Conservation (phyloP, 1,140 invertebrate species). For the Riptortus pedestris region DNA sequence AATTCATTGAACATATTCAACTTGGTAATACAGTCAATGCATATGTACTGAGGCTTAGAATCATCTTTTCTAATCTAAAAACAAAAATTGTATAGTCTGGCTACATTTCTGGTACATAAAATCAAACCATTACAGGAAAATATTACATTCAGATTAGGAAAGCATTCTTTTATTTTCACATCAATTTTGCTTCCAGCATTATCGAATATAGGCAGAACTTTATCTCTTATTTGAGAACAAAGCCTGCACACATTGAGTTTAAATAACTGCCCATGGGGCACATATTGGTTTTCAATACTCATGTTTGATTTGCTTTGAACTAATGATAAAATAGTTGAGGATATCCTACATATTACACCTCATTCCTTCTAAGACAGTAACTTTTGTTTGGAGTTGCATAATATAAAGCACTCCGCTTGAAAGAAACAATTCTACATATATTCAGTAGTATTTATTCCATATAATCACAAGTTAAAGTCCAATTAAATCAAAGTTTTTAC, state of each 20-base stretch:
- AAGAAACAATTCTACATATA: no score
- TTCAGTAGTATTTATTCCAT: no score
- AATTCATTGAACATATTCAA: slow-evolving; percentile 31
- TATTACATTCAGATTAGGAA: slow-evolving; percentile 17
- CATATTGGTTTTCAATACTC: background rate
- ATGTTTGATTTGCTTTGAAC: background rate
- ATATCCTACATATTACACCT: no score
- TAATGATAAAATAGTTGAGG: no score
- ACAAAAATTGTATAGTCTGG: background rate
- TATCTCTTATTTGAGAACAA: slow-evolving; percentile 17
- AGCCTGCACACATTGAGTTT: slow-evolving; percentile 20
- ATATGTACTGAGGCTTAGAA: slow-evolving; percentile 32
- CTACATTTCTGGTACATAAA: background rate
- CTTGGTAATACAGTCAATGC: slow-evolving; percentile 31
- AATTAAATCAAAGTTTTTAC: no score
- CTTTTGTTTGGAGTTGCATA: no score
- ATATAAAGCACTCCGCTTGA: no score
- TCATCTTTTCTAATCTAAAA: slow-evolving; percentile 30
- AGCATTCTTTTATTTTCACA: slow-evolving; percentile 19
- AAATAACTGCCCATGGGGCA: background rate
- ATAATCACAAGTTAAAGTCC: no score
- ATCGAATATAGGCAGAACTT: slow-evolving; percentile 22
- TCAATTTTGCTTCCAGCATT: slow-evolving; percentile 20
- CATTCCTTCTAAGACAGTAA: no score
- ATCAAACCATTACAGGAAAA: background rate